phyloP scores from a whole-genome alignment of 2,797 vertebrate species.

The Huso huso region DNA sequence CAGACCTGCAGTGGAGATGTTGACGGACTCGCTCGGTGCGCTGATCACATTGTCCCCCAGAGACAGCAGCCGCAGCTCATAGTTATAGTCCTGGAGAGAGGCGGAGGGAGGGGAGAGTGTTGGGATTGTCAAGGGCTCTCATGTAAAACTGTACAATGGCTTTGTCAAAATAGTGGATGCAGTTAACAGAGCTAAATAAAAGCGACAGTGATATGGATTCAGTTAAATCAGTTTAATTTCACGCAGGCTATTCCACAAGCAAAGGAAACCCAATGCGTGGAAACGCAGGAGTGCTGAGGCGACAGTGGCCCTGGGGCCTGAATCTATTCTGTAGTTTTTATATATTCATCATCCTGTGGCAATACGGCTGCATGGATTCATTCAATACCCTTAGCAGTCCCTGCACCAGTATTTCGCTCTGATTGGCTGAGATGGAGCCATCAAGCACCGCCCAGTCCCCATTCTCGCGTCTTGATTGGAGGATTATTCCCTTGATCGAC shows the following conservation, averaged over 20 bases:
- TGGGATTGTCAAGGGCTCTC: too few species aligned
- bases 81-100: slow-evolving; percentile 68
- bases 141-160: too few species aligned
- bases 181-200: too few species aligned
- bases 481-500: slow-evolving; percentile 66
- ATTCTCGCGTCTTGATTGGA: slow-evolving; percentile 73
- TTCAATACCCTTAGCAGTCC: slow-evolving; percentile 78
- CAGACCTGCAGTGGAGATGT: slow-evolving; percentile 78
- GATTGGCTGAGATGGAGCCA: slow-evolving; percentile 58
- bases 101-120: slow-evolving; percentile 1
- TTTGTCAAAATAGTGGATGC: too few species aligned
- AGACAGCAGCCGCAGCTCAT: slow-evolving; percentile 84
- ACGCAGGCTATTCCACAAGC: slow-evolving; percentile 32
- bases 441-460: slow-evolving; percentile 78
- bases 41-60: slow-evolving; percentile 72
- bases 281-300: too few species aligned
- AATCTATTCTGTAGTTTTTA: too few species aligned
- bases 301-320: too few species aligned
- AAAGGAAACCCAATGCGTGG: slow-evolving; percentile 8
- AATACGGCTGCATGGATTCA: not conserved
- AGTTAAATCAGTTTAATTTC: too few species aligned
- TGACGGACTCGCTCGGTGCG: slow-evolving; percentile 77
- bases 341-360: not conserved
- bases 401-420: slow-evolving; percentile 73
- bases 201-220: too few species aligned